A percentile compares a stretch with the other conserved stretches of the same genome.
These are phyloP conservation scores for Lithophane ornitopus DNA, from an alignment of 2,888 invertebrate species.

Conservation along the genomic window DNA sequence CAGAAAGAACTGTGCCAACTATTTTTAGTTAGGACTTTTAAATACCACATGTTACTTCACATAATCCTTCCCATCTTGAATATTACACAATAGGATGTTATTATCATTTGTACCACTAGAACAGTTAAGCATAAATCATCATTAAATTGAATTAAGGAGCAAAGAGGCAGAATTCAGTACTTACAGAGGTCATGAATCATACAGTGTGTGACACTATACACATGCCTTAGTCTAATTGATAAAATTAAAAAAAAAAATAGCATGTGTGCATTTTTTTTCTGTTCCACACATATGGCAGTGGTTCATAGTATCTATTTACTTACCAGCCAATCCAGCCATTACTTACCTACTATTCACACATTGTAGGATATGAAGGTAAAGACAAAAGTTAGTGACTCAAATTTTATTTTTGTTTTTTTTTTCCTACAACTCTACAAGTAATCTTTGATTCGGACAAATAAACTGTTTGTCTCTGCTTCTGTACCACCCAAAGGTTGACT, in stretches of 20 bases:
- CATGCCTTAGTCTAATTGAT: slow-evolving; percentile 19
- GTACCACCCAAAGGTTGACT: no score
- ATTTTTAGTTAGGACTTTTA: slow-evolving; percentile 35
- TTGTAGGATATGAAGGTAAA: not conserved
- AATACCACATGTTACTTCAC: slow-evolving; percentile 51
- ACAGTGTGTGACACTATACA: slow-evolving; percentile 37
- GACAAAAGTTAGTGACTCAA: not conserved
- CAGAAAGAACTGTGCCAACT: slow-evolving; percentile 41
- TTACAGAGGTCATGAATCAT: slow-evolving; percentile 36
- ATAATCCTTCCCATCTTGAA: slow-evolving; percentile 17
- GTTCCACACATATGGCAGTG: not conserved
- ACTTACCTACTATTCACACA: not conserved
- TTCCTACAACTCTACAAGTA: no score
- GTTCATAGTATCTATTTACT: not conserved
- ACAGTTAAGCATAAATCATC: slow-evolving; percentile 45
- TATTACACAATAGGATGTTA: slow-evolving; percentile 34
- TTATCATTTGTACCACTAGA: slow-evolving; percentile 34
- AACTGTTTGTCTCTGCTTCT: no score
- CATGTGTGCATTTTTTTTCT: slow-evolving; percentile 18
- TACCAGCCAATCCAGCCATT: not conserved
- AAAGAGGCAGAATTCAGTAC: slow-evolving; percentile 22
- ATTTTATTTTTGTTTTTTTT: not conserved
- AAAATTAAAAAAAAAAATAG: slow-evolving; percentile 19
- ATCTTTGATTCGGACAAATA: not conserved
- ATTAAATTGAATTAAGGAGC: slow-evolving; percentile 55